Conservation (phyloP, 2,888 invertebrate species). For the Caradrina kadenii region DNA sequence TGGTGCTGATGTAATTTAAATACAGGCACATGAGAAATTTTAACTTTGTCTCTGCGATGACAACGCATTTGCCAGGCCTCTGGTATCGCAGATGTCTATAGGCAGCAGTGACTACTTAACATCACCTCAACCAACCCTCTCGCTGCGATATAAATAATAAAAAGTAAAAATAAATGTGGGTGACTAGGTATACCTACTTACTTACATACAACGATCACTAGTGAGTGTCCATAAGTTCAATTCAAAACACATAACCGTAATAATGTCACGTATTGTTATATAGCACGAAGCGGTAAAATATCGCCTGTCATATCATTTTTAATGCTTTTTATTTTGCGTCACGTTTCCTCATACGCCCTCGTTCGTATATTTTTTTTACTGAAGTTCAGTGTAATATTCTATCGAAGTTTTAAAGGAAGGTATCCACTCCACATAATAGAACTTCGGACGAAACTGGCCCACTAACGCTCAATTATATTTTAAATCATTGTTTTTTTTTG, state of each 20-base stretch:
- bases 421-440: neutral
- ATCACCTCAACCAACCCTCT: no score
- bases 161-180: no score
- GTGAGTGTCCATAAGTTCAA: neutral
- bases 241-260: conserved; percentile 12
- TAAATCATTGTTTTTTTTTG: neutral
- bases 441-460: neutral
- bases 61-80: no score
- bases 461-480: neutral
- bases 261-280: conserved; percentile 20
- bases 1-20: no score
- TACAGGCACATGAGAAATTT: no score
- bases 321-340: conserved; percentile 1
- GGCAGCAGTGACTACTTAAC: no score
- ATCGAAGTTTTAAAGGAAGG: neutral
- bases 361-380: neutral
- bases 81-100: no score
- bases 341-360: neutral
- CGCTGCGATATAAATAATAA: no score
- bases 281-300: conserved; percentile 12
- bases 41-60: no score
- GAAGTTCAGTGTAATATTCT: neutral
- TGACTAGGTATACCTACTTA: neutral
- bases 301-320: conserved; percentile 4
- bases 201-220: conserved; percentile 2